These are phyloP conservation scores for Bovichtus variegatus DNA, from an alignment of 2,797 vertebrate genomes.

Conservation along the genomic window DNA sequence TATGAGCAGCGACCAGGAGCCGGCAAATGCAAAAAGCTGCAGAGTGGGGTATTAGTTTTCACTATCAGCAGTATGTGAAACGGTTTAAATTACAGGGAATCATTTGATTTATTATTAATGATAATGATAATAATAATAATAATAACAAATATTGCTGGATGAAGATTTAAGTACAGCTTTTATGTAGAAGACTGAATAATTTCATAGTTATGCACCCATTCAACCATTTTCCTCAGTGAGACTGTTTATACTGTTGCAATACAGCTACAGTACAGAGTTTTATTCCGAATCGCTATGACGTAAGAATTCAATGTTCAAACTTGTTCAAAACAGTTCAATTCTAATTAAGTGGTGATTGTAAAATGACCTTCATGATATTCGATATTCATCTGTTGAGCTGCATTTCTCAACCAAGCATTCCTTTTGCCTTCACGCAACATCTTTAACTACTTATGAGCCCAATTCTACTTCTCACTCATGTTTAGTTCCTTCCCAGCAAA, in stretches of 20 bases:
- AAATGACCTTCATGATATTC: neutral
- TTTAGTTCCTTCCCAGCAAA: constrained; percentile 41
- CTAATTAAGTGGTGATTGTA: neutral
- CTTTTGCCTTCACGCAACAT: constrained; percentile 1
- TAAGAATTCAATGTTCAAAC: neutral
- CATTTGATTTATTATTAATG: neutral
- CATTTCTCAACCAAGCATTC: constrained; percentile 2
- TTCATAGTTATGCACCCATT: neutral
- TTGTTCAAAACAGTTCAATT: neutral
- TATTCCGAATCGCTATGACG: neutral
- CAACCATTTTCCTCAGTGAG: neutral
- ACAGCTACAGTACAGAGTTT: neutral
- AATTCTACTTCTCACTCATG: constrained; percentile 16
- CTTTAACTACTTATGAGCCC: constrained; percentile 16
- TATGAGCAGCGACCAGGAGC: no score
- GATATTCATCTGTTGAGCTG: neutral
- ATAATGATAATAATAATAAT: no score
- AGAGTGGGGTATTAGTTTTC: neutral
- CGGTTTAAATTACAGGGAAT: neutral
- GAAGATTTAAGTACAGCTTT: neutral
- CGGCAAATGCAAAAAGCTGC: no score
- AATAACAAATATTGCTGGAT: neutral
- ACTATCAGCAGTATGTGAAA: neutral
- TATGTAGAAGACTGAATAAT: neutral
- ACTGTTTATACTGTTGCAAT: neutral